These are phyloP conservation scores for Eupristina koningsbergeri DNA, from an alignment of 1,140 invertebrate genomes.

Conservation along the genomic window DNA sequence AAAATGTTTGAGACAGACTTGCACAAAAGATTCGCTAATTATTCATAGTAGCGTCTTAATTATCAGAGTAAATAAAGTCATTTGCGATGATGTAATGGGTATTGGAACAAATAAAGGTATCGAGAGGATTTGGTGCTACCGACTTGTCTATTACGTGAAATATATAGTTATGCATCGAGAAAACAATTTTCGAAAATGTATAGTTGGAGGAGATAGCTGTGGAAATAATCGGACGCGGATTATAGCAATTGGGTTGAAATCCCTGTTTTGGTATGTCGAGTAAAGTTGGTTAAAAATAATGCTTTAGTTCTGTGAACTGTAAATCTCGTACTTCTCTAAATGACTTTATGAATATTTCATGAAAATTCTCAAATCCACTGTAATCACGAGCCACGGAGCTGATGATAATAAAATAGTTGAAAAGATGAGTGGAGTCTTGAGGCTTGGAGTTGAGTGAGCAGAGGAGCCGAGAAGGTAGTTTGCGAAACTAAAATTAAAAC, in stretches of 20 bases:
- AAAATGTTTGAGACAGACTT: too few species aligned
- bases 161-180: not conserved
- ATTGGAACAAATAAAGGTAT: not conserved
- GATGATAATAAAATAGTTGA: constrained; percentile 12
- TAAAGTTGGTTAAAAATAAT: not conserved
- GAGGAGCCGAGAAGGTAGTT: not conserved
- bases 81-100: not conserved
- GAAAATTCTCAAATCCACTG: not conserved
- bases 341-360: constrained; percentile 11
- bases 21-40: too few species aligned
- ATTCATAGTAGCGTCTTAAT: too few species aligned
- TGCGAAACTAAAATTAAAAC: constrained; percentile 2
- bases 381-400: not conserved
- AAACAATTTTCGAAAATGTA: not conserved
- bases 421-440: not conserved
- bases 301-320: not conserved
- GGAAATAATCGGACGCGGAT: not conserved
- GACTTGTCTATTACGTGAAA: not conserved
- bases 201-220: not conserved
- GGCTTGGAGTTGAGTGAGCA: not conserved
- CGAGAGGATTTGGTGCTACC: not conserved
- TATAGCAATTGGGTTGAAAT: not conserved
- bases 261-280: not conserved
- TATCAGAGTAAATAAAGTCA: too few species aligned
- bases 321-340: not conserved